Conservation (phyloP, 2,888 invertebrate genomes). For the Erpobdella octoculata region DNA sequence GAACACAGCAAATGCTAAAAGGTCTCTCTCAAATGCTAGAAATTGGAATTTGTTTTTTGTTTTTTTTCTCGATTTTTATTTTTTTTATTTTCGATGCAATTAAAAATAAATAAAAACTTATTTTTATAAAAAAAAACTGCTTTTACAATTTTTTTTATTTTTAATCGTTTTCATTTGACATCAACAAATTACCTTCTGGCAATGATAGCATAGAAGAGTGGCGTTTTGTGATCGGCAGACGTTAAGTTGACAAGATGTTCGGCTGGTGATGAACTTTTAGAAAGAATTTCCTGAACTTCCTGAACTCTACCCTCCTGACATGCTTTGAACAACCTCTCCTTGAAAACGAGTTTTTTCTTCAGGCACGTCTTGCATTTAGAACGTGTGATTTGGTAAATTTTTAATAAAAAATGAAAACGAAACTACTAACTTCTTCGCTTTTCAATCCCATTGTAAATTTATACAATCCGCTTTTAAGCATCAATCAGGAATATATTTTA, state of each 20-base stretch:
- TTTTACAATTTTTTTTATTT: too few species aligned
- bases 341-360: too few species aligned
- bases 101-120: too few species aligned
- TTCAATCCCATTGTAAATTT: background rate
- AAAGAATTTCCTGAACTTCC: constrained; percentile 13
- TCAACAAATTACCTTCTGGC: constrained; percentile 10
- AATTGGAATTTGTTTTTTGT: too few species aligned
- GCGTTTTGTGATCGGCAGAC: constrained; percentile 32
- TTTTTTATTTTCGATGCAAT: too few species aligned
- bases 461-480: background rate
- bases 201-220: constrained; percentile 33
- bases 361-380: too few species aligned
- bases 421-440: constrained; percentile 10
- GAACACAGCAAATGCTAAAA: too few species aligned
- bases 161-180: too few species aligned
- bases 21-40: too few species aligned
- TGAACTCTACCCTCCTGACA: constrained; percentile 13
- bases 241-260: constrained; percentile 29
- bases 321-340: constrained; percentile 23
- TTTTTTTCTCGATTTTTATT: too few species aligned
- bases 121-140: too few species aligned
- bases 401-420: background rate
- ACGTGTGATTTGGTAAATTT: background rate
- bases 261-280: background rate
- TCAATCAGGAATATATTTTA: background rate